Percentiles rank a stretch among this genome's conserved stretches.
phyloP scores from a whole-genome alignment of 2,113 vertebrate genomes.

The Limnothrissa miodon region DNA sequence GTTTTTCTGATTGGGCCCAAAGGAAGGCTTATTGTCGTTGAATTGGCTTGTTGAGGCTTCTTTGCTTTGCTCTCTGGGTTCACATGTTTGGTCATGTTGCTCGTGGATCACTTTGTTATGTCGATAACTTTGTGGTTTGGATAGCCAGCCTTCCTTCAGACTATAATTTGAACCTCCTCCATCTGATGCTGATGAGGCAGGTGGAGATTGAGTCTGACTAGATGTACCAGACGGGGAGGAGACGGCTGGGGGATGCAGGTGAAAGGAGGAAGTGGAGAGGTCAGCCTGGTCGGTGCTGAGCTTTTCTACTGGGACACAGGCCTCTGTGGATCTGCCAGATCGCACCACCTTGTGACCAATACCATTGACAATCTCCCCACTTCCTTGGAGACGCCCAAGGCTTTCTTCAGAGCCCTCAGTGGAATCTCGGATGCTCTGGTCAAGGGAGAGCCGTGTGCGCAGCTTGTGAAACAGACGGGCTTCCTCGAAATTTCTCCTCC shows the following conservation, averaged over 20 bases:
- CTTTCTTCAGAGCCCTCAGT: slow-evolving; percentile 29
- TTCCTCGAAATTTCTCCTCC: slow-evolving; percentile 64
- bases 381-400: background rate
- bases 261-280: slow-evolving; percentile 47
- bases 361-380: background rate
- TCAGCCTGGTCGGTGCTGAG: background rate
- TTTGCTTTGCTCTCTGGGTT: background rate
- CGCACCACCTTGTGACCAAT: slow-evolving; percentile 17
- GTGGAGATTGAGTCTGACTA: background rate
- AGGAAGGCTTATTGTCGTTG: background rate
- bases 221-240: background rate
- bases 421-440: slow-evolving; percentile 3
- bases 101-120: background rate
- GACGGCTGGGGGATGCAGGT: slow-evolving; percentile 40
- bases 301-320: background rate
- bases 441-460: background rate
- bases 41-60: background rate
- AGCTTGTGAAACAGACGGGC: slow-evolving; percentile 26
- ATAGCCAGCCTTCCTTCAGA: background rate
- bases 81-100: background rate
- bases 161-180: background rate
- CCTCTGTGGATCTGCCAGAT: background rate
- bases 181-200: background rate
- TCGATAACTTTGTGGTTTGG: background rate
- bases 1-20: background rate